Percentiles rank a stretch among this genome's conserved stretches.
Conservation (phyloP, 2,888 invertebrate genomes). For the Ennomos quercinarius region DNA sequence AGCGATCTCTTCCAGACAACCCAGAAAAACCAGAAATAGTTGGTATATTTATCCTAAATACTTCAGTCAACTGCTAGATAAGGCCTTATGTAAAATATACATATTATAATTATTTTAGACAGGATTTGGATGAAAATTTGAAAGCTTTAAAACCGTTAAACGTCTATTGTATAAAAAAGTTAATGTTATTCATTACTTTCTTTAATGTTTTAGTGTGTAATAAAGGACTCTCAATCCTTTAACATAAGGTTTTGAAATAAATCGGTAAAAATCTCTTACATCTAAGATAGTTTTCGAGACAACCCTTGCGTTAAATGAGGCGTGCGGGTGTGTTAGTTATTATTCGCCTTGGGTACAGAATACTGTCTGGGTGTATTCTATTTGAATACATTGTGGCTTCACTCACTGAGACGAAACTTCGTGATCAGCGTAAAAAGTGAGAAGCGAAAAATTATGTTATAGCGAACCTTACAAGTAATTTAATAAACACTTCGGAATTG, state of each 20-base stretch:
- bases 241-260: too few species aligned
- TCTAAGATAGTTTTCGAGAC: constrained; percentile 28
- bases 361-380: constrained; percentile 42
- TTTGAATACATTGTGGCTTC: constrained; percentile 43
- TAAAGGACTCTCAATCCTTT: too few species aligned
- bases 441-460: constrained; percentile 24
- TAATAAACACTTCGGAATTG: constrained; percentile 16
- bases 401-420: constrained; percentile 34
- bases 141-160: constrained; percentile 46
- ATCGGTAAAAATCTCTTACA: background rate
- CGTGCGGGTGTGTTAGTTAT: constrained; percentile 42
- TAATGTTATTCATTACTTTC: too few species aligned
- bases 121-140: too few species aligned
- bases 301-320: constrained; percentile 42
- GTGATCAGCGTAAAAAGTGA: constrained; percentile 41
- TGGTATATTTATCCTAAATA: too few species aligned
- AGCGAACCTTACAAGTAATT: constrained; percentile 29
- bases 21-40: too few species aligned
- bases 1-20: too few species aligned
- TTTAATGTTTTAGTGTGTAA: too few species aligned
- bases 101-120: too few species aligned
- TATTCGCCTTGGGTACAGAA: constrained; percentile 42
- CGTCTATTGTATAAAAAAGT: too few species aligned
- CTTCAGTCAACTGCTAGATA: too few species aligned
- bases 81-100: too few species aligned